A percentile compares a stretch with the other conserved stretches of the same genome.
Evolutionary conservation across 2,888 invertebrate species (phyloP).

Genomic region (Lithophane semibrunnea): DNA sequence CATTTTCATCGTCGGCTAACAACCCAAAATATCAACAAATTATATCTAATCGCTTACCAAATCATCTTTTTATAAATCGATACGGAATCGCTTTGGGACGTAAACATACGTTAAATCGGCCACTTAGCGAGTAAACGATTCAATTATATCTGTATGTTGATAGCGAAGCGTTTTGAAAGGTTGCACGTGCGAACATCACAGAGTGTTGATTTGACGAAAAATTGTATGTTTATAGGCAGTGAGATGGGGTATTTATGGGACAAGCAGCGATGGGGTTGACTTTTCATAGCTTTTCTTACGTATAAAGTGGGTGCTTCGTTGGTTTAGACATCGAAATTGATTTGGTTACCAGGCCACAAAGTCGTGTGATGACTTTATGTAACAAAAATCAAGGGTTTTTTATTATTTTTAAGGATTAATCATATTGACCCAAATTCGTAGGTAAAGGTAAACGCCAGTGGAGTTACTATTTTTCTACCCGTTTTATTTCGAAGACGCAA

Average conservation of each 20-base stretch:
- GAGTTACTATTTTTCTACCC: not conserved
- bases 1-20: slow-evolving; percentile 37
- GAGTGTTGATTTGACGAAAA: slow-evolving; percentile 55
- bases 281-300: slow-evolving; percentile 7
- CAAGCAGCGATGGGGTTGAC: not conserved
- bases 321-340: not conserved
- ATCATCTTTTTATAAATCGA: slow-evolving; percentile 57
- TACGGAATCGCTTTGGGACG: slow-evolving; percentile 57
- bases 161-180: slow-evolving; percentile 55
- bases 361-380: too few relatives aligned
- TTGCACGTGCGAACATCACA: slow-evolving; percentile 37
- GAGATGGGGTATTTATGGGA: slow-evolving; percentile 26
- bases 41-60: slow-evolving; percentile 56
- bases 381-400: not conserved
- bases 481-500: not conserved
- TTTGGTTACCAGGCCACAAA: not conserved
- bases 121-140: slow-evolving; percentile 63
- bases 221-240: slow-evolving; percentile 46
- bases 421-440: not conserved
- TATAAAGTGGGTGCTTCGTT: not conserved
- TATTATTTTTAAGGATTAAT: not conserved
- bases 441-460: not conserved
- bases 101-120: slow-evolving; percentile 60
- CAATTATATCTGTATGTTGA: slow-evolving; percentile 62
- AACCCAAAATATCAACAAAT: slow-evolving; percentile 56